Base-by-base conservation (phyloP, 2,888 invertebrate genomes). In the Papilio demoleus region DNA sequence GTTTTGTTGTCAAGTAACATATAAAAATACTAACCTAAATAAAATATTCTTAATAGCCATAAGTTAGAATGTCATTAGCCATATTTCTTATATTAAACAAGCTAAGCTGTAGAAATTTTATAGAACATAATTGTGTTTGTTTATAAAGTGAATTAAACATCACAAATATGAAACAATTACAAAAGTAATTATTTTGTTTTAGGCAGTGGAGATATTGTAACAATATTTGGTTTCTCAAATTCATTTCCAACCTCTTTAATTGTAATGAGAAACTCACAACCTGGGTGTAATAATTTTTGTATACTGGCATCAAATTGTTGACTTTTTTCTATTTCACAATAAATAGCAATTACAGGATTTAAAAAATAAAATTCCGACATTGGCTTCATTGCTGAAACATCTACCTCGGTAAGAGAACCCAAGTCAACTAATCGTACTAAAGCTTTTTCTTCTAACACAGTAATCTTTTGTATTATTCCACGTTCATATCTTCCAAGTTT, bases 351-450 rank as follows among this genome's bases (percentile, higher is more conserved):
- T 4, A 72, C 70, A 5, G 75, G 76, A 14, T 56, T 70, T 8
- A 42, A 56, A 27, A 76, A 72, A 59, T 68, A 72, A 61, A 62
- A 56, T 27, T 70, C 60, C 0, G 72, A 45, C 68, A 81, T 71
- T 4, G 74, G 73, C 68, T 78, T 81, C 38, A 81, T 67, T 4
- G 53, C 67, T 1, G 42, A 50, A 2, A 75, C 53, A 14, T 74
- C 38, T 5, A 72, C 75, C 62, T 77, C 75, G 5, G 74, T 58
- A 11, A 67, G 65, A 19, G 67, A 75, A 2, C 82, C 81, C 74
- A 74, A 76, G 60, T 82, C 81, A 17, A 81, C 74, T 22, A 80
- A 68, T 4, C 75, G 75, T 4, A 79, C 74, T 4, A 71, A 53
- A 0, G 74, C 76, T 36, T 60, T 75, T 9, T 73, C 65, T 0